Conservation (phyloP, 1,140 invertebrate species). For the Chionoecetes opilio region DNA sequence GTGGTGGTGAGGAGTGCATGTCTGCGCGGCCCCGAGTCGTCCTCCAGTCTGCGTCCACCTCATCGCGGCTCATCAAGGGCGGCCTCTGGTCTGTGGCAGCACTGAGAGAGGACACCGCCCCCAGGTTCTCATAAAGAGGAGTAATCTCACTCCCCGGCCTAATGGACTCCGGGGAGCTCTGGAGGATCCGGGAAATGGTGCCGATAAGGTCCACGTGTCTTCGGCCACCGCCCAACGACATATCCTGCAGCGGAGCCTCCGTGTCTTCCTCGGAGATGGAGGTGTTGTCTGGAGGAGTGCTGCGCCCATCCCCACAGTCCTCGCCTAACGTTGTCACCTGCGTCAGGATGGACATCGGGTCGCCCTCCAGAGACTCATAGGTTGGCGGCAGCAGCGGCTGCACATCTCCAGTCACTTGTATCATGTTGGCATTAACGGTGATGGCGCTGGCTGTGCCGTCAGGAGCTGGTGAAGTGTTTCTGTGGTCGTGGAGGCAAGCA, state of each 20-base stretch:
- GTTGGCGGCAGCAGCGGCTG: background rate
- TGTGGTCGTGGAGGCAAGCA: background rate
- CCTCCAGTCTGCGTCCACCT: background rate
- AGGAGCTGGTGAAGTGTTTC: background rate
- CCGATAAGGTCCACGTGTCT: constrained; percentile 51
- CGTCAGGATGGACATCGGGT: constrained; percentile 50
- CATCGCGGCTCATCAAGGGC: background rate
- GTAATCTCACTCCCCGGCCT: constrained; percentile 40
- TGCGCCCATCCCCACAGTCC: background rate
- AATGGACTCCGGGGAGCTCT: constrained; percentile 68
- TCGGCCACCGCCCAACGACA: background rate
- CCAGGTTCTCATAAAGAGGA: background rate
- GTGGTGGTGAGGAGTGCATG: background rate
- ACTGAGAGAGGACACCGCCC: background rate
- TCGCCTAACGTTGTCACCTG: constrained; percentile 50
- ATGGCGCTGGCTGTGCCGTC: constrained; percentile 41
- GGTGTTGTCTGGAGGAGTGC: background rate
- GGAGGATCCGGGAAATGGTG: constrained; percentile 66
- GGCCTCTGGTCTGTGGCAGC: background rate
- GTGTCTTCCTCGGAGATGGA: constrained; percentile 49
- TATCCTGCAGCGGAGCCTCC: background rate
- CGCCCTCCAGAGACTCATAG: constrained; percentile 52
- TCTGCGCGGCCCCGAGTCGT: background rate
- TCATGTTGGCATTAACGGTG: constrained; percentile 76
- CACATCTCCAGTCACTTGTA: constrained; percentile 46